phyloP scores from a whole-genome alignment of 2,113 vertebrate species.

The Colaptes auratus region DNA sequence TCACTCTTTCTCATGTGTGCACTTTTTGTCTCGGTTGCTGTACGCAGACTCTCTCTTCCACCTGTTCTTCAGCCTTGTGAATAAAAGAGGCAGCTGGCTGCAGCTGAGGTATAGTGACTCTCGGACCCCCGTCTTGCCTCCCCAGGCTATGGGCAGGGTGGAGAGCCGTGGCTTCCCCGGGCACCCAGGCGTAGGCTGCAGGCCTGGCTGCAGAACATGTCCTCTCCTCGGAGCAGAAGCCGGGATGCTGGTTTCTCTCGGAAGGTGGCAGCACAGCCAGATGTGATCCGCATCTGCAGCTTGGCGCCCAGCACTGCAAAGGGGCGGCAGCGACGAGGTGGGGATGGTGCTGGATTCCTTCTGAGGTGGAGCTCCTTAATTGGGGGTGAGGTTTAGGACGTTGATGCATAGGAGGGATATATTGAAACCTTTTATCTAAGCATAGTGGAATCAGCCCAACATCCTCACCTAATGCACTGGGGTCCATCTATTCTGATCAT shows the following conservation, averaged over 20 bases:
- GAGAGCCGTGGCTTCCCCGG: neutral
- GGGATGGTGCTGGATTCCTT: neutral
- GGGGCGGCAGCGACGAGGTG: neutral
- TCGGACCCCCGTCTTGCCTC: neutral
- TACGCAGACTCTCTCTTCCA: neutral
- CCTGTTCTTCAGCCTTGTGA: neutral
- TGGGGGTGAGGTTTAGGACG: neutral
- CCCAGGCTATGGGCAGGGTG: neutral
- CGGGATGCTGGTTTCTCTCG: neutral
- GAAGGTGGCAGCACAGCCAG: conserved; percentile 50
- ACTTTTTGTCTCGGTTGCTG: neutral
- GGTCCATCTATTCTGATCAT: neutral
- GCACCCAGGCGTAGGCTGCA: accelerated
- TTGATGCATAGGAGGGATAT: neutral
- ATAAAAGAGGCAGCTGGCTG: neutral
- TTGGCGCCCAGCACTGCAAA: neutral
- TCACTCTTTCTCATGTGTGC: neutral
- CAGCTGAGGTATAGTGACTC: neutral
- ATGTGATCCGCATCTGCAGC: neutral
- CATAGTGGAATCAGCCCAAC: neutral
- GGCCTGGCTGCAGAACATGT: neutral
- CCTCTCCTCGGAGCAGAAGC: neutral
- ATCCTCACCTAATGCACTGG: neutral
- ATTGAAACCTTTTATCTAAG: neutral
- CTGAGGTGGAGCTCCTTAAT: neutral